phyloP scores from a whole-genome alignment of 2,113 vertebrate species.

The Thunnus maccoyii region DNA sequence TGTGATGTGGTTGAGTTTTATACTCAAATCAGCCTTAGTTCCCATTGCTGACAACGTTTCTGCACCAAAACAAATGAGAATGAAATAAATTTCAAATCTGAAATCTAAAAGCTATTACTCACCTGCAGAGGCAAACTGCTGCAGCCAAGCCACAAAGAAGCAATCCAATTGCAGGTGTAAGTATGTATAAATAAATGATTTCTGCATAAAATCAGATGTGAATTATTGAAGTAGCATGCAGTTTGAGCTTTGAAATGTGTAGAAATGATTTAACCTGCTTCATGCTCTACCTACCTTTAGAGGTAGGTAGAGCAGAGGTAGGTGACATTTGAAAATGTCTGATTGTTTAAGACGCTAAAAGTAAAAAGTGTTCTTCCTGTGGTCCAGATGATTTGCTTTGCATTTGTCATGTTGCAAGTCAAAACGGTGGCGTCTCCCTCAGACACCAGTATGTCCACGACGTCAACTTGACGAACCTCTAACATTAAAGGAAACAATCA shows the following conservation, averaged over 20 bases:
- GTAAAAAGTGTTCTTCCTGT: accelerated
- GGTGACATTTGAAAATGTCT: conserved; percentile 17
- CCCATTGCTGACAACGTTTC: not conserved
- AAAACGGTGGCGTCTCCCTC: conserved; percentile 3
- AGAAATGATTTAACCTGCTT: not conserved
- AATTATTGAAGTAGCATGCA: not conserved
- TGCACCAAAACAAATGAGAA: not conserved
- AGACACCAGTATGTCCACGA: not conserved
- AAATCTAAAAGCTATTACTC: conserved; percentile 18
- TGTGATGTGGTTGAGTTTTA: no score
- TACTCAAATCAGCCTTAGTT: no score
- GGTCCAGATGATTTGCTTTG: conserved; percentile 10
- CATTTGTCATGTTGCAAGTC: conserved; percentile 10
- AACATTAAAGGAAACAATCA: not conserved
- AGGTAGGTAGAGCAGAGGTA: no score
- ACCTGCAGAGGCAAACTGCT: conserved; percentile 47
- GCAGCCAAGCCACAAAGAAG: conserved; percentile 12
- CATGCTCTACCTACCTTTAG: conserved; percentile 33
- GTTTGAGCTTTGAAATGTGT: not conserved
- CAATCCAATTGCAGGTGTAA: not conserved
- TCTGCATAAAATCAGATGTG: conserved; percentile 21
- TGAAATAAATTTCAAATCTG: not conserved
- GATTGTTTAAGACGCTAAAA: accelerated
- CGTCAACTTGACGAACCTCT: accelerated
- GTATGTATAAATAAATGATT: not conserved